Base-by-base conservation (phyloP, 2,113 vertebrate species). In the Centropristis striata region DNA sequence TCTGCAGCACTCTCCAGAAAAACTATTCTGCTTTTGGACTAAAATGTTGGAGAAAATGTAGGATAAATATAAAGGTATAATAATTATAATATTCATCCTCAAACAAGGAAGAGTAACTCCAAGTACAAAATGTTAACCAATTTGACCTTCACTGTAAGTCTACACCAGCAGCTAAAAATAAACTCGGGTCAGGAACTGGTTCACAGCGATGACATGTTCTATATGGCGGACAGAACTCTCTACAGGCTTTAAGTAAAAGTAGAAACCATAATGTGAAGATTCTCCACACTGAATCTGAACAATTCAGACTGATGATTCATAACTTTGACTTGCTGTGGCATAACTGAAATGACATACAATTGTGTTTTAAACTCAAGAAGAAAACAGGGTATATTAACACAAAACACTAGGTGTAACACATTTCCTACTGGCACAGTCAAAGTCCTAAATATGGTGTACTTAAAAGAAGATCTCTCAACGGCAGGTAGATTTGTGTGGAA, bases 91-190 rank as follows among this genome's bases (percentile, higher is more conserved):
- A 8, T 68, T 51, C 13, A 75, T 76, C 27, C 63, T 77, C 8
- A 67, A 59, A 54, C 41, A 64, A 76, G 60, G 32, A 71, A 50
- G 67, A 84, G 61, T n/a, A 49, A 54, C 58, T 71, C 28, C 16
- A 20, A 67, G 44, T 7, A 49, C 66, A 75, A 66, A 88, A 68
- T 76, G 76, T 79, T 71, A 71, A 83, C 70, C 68, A 81, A 80
- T 84, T 25, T 70, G 87, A 78, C 80, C 86, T 82, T 87, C 68
- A 59, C 75, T 92, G 93, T 91, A 93, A 93, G 57, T 54, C 70
- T 85, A 93, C 84, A 90, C 88, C 85, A 61, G 75, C 50, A 42
- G 44, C 83, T 87, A 85, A 92, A 90, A 91, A 89, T 92, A 93
- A 78, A 74, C 71, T 72, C 1, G n/a, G 80, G 77, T 88, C 76